These are phyloP conservation scores for Eumerus sabulonum DNA, from an alignment of 2,888 invertebrate genomes.

Conservation along the genomic window DNA sequence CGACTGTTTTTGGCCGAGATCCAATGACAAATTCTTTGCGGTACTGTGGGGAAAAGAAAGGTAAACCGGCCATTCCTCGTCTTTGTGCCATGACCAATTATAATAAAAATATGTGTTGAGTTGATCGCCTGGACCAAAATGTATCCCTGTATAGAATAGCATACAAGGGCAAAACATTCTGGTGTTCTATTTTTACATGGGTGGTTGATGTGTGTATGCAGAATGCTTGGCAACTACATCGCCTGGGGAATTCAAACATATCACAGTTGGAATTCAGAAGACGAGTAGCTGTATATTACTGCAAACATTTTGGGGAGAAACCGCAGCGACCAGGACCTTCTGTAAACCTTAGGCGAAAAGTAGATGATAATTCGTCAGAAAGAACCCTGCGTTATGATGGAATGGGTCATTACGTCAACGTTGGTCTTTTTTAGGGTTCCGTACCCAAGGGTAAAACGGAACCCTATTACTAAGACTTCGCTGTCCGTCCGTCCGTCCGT, in stretches of 20 bases:
- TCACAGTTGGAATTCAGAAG: conserved; percentile 1
- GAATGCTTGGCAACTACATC: conserved; percentile 23
- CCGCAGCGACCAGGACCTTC: too few species aligned
- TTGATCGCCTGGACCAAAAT: conserved; percentile 68
- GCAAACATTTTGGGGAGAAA: conserved; percentile 7
- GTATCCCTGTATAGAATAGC: conserved; percentile 68
- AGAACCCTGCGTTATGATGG: too few species aligned
- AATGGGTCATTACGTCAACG: too few species aligned
- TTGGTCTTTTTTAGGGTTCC: too few species aligned
- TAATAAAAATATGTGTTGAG: conserved; percentile 33
- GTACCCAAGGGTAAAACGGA: too few species aligned
- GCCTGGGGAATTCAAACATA: neutral
- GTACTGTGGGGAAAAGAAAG: conserved; percentile 14
- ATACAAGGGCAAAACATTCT: conserved; percentile 70
- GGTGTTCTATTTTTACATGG: conserved; percentile 22
- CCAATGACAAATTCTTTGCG: conserved; percentile 27
- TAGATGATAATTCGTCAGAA: too few species aligned
- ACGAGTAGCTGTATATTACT: conserved; percentile 1
- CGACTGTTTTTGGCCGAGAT: conserved; percentile 46
- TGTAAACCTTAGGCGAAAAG: too few species aligned
- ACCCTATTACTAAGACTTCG: too few species aligned
- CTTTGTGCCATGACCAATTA: conserved; percentile 33
- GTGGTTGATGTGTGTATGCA: conserved; percentile 15
- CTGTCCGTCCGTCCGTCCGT: too few species aligned
- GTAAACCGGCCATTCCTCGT: conserved; percentile 43